Evolutionary conservation across 1,140 invertebrate genomes (phyloP), one percentile per base, ranked within the genome.

Genomic region (Saccostrea glomerata): DNA sequence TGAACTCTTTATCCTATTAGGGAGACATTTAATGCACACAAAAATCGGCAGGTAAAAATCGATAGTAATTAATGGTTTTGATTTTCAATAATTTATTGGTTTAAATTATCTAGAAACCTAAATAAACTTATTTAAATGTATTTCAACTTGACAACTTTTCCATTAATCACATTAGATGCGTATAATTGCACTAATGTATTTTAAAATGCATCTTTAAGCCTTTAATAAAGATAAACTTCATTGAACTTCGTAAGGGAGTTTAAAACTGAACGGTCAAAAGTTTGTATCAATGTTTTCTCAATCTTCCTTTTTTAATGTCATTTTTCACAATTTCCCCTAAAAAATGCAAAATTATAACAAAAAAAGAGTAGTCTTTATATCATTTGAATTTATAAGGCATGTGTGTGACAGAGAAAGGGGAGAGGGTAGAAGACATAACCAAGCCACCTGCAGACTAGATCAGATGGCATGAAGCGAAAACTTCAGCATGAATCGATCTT

Each of bases 61-160:
- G 5, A 63, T 63, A 20, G 58, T 63, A 63, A 63, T 63, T 63
- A 63, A 63, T 63, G 58, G 17, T 20, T n/a, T n/a, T 63, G n/a
- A n/a, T 63, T 63, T 63, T 63, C 58, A 63, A 63, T n/a, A 63
- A n/a, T 63, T 63, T 63, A 63, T 63, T 63, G 58, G n/a, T 63
- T 63, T 63, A 63, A 63, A 63, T 63, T 63, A 63, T 63, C n/a
- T n/a, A 63, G 15, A n/a, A 20, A 17, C 17, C 17, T 63, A n/a
- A 63, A 63, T 63, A n/a, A 63, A 63, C n/a, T 63, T 17, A 20
- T 63, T 60, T 60, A 17, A 60, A 13, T 60, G 58, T 60, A 17
- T 60, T 60, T 20, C 20, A 20, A 60, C 30, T 36, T 13, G 58
- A 60, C 13, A 13, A 60, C 58, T 17, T 15, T 20, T 17, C 6